phyloP scores from a whole-genome alignment of 92 coral and sea anemone species.

The Heliopora coerulea region DNA sequence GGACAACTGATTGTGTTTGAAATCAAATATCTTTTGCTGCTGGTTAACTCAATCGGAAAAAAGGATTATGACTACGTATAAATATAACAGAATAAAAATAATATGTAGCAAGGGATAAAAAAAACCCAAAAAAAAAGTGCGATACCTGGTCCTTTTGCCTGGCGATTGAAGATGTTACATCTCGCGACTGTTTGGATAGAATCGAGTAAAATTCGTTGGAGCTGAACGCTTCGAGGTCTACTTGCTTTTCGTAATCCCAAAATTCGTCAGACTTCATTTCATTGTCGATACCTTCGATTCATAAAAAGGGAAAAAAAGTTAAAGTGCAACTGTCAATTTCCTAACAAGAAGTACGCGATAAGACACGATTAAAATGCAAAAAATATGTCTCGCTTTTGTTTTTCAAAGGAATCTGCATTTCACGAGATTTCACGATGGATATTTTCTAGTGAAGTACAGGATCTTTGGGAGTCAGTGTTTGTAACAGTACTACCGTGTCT shows the following conservation, averaged over 20 bases:
- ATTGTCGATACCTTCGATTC: constrained; percentile 49
- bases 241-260: constrained; percentile 99
- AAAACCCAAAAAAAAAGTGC: background rate
- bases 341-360: too few species aligned
- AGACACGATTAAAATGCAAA: too few species aligned
- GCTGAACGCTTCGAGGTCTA: constrained; percentile 90
- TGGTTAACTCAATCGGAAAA: too few species aligned
- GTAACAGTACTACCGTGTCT: too few species aligned
- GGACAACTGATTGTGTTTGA: too few species aligned
- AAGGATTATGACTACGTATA: background rate
- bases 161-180: constrained; percentile 92
- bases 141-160: constrained; percentile 91
- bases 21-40: too few species aligned
- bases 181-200: constrained; percentile 90
- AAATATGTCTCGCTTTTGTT: too few species aligned
- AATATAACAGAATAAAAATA: background rate
- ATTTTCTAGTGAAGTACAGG: too few species aligned
- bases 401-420: too few species aligned
- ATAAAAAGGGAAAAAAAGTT: constrained; percentile 4
- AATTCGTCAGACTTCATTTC: constrained; percentile 83
- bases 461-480: too few species aligned
- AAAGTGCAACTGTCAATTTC: background rate
- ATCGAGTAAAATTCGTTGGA: constrained; percentile 78
- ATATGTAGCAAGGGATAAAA: background rate
- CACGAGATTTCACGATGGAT: too few species aligned